A percentile compares a stretch with the other conserved stretches of the same genome.
These are phyloP conservation scores for Dipodomys ordii DNA, from an alignment of 2,113 vertebrate genomes.

Conservation along the genomic window DNA sequence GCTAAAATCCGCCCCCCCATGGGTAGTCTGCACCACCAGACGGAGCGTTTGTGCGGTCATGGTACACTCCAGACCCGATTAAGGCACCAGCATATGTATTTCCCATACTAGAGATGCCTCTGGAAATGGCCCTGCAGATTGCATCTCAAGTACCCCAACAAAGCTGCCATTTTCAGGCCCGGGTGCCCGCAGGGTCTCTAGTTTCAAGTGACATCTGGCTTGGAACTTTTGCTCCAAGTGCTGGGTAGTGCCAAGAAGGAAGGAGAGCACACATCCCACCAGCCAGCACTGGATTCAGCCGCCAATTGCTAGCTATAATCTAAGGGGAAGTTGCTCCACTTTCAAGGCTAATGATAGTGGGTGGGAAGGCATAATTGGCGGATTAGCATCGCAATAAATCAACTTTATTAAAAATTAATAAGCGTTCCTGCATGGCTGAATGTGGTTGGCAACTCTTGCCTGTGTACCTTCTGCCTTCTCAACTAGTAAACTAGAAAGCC, in stretches of 20 bases:
- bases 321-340: neutral
- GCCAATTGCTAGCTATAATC: neutral
- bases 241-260: neutral
- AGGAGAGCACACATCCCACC: neutral
- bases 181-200: neutral
- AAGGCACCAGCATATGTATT: neutral
- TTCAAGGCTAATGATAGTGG: neutral
- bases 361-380: neutral
- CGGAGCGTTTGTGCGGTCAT: fast-evolving
- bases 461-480: neutral
- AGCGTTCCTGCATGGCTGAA: neutral
- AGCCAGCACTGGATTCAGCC: neutral
- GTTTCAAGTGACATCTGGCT: neutral
- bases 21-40: fast-evolving
- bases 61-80: neutral
- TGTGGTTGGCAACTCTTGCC: neutral
- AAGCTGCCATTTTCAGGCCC: neutral
- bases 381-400: neutral
- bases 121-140: neutral
- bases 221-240: neutral
- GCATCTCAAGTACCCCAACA: neutral
- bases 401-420: neutral
- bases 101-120: neutral
- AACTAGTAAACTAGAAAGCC: neutral
- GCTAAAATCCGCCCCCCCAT: fast-evolving